Base-by-base conservation (phyloP, 2,888 invertebrate genomes). In the Brachynemurus nebulosus region DNA sequence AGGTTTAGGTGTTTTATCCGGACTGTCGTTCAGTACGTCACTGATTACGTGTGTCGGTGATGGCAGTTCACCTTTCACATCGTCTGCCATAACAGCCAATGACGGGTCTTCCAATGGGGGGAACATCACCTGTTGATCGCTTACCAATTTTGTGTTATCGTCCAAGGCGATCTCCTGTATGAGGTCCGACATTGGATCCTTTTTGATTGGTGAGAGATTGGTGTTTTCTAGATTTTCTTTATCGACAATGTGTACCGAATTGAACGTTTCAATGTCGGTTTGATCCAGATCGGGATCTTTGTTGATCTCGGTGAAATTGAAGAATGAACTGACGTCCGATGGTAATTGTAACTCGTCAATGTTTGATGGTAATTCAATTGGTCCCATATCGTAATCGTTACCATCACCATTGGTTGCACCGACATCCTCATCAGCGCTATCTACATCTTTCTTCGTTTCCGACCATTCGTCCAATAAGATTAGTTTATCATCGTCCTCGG, bases 291-390 rank as follows among this genome's bases (percentile, higher is more conserved):
- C 25, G 12, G n/a, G 12, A 14, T 42, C 34, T 19, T 12, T 12
- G 19, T 34, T 27, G n/a, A 44, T 37, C 27, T 44, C 44, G 4
- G 44, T 25, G 27, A 44, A 44, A 44, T 44, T 38, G 30, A 44
- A 44, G n/a, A 44, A 30, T 12, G 27, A 25, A 14, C 44, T 44
- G 9, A 37, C 44, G 19, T 44, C 37, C 14, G 25, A 18, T 14
- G 42, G 42, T 17, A 44, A 25, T 34, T 44, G 44, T 17, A 23
- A 38, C 14, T 44, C 44, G 27, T 44, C 44, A 2, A 44, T 25
- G 38, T 44, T 38, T 6, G 44, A 44, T 17, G 44, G 44, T 18
- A 44, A 30, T 38, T 44, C 44, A n/a, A 44, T 12, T 2, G 25
- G 17, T 11, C 20, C 27, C 16, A 27, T 16, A 27, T 27, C 25